Evolutionary conservation across 2,113 vertebrate genomes (phyloP), one percentile per base, ranked within the genome.

Genomic region (Arothron firmamentum): DNA sequence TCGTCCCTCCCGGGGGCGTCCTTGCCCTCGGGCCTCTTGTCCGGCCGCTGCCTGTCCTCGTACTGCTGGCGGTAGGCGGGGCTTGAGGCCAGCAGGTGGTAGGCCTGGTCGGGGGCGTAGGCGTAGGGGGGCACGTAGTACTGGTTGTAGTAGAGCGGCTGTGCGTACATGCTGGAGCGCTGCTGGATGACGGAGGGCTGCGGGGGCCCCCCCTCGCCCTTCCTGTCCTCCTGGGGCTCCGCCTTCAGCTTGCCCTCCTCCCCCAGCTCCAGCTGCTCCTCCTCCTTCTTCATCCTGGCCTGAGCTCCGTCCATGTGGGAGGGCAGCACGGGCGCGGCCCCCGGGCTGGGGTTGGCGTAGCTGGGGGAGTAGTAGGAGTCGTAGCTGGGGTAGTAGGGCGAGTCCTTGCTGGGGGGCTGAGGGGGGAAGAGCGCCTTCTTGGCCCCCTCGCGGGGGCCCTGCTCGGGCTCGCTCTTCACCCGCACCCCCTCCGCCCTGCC

Each of bases 111-210:
- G 0, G 75, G 75, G 19, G 93, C 91, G 87, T 98, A 98, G 55
- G 94, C 90, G 0, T 97, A 97, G 0, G 94, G 93, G 0, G 94
- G 94, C 34, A 94, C 92, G 0, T 97, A 98, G 81, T 98, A 98
- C 79, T 98, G 96, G 89, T 94, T 95, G 75, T 98, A 98, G 87
- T 97, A 98, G 0, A 98, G 91, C 0, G 93, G 94, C 79, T 97
- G 96, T 89, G 96, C 90, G 84, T 97, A 98, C 92, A 97, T 93
- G 81, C 90, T 95, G 77, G 96, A 90, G 6, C 95, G 91, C 75
- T 96, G 96, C 88, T 99, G 96, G 78, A 98, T 99, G 76, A 98
- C 95, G 0, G 96, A 98, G 1, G 93, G 94, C 79, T 96, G 96
- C 58, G 54, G 94, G 82, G 64, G 87, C 4, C 15, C 89, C 0